Percentiles rank a stretch among this genome's conserved stretches.
These are phyloP conservation scores for Solea solea DNA, from an alignment of 2,113 vertebrate genomes.

Conservation along the genomic window DNA sequence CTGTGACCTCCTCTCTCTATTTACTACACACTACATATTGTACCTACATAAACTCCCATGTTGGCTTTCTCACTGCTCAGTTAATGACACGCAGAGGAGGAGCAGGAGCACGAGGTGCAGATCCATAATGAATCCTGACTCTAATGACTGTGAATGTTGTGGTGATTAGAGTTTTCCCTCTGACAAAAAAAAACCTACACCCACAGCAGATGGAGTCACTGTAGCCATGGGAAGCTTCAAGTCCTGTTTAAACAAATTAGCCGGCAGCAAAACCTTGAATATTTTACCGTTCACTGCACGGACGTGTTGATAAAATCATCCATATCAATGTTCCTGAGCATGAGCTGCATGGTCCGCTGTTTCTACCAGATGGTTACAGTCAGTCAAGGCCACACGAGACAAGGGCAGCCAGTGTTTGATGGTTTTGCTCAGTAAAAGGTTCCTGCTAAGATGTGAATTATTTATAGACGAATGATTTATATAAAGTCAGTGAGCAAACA, in stretches of 20 bases:
- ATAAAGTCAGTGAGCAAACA: constrained; percentile 17
- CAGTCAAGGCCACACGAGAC: constrained; percentile 27
- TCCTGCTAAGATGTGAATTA: constrained; percentile 2
- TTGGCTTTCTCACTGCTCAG: constrained; percentile 21
- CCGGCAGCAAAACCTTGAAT: constrained; percentile 48
- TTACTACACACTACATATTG: not conserved
- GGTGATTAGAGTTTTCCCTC: constrained; percentile 51
- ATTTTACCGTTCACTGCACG: constrained; percentile 59
- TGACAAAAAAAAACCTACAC: constrained; percentile 43
- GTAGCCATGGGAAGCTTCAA: constrained; percentile 26
- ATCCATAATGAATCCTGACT: constrained; percentile 49
- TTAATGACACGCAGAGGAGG: constrained; percentile 1
- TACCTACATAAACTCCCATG: not conserved
- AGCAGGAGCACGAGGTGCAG: constrained; percentile 5
- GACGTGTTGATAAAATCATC: constrained; percentile 64
- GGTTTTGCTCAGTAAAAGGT: constrained; percentile 23
- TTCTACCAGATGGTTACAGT: constrained; percentile 68
- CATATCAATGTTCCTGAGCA: constrained; percentile 64
- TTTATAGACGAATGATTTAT: constrained; percentile 14
- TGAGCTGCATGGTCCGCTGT: constrained; percentile 5
- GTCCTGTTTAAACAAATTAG: constrained; percentile 78
- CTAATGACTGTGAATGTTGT: constrained; percentile 51
- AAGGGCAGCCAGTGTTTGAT: constrained; percentile 32
- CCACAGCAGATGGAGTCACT: constrained; percentile 59
- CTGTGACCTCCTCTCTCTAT: not conserved